Percentiles rank a stretch among this genome's conserved stretches.
These are phyloP conservation scores for Chaenodraco wilsoni DNA, from an alignment of 2,797 vertebrate genomes.

Conservation along the genomic window DNA sequence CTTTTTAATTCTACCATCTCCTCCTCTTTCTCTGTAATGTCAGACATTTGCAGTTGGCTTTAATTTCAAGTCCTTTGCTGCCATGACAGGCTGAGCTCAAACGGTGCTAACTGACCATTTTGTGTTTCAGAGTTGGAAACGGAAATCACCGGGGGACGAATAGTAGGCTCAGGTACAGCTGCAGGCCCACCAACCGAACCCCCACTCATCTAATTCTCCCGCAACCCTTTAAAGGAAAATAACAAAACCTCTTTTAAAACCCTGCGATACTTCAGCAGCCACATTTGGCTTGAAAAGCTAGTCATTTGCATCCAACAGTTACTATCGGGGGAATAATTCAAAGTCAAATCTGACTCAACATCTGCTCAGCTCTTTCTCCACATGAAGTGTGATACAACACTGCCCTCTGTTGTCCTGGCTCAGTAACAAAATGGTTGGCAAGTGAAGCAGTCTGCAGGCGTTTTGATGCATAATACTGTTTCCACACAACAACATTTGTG, in stretches of 20 bases:
- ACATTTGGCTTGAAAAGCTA: conserved; percentile 13
- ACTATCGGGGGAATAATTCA: background rate
- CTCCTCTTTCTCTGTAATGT: conserved; percentile 24
- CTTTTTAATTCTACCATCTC: conserved; percentile 13
- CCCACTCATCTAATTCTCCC: conserved; percentile 20
- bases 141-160: conserved; percentile 78
- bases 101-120: conserved; percentile 75
- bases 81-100: conserved; percentile 44
- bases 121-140: conserved; percentile 85
- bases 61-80: conserved; percentile 55
- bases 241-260: conserved; percentile 21
- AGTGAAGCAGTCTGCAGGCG: conserved; percentile 38
- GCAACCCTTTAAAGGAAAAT: conserved; percentile 20
- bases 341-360: conserved; percentile 3
- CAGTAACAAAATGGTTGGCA: conserved; percentile 23
- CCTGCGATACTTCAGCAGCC: conserved; percentile 32
- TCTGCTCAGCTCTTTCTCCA: background rate
- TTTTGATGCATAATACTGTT: conserved; percentile 22
- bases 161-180: conserved; percentile 84
- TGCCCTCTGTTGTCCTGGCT: conserved; percentile 70
- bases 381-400: conserved; percentile 51
- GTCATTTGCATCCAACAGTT: background rate
- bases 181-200: conserved; percentile 52
- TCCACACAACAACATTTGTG: conserved; percentile 33
- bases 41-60: conserved; percentile 49